phyloP scores from a whole-genome alignment of 2,797 vertebrate species.

The Heteromormyrus szaboi region DNA sequence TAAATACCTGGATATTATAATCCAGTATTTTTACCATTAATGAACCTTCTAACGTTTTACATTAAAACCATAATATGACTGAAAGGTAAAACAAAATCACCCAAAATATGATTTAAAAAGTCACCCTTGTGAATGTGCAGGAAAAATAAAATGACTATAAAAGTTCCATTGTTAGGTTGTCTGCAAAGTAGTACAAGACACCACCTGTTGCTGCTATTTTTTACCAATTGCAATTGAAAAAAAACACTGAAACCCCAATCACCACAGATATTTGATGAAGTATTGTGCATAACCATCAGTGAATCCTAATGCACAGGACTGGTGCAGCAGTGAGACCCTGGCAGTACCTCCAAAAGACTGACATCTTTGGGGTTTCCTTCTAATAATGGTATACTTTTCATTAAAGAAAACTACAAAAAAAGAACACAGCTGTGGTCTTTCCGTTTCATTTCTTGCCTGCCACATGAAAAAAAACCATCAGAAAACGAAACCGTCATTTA shows the following conservation, averaged over 20 bases:
- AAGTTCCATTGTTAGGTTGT: neutral
- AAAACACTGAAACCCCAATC: neutral
- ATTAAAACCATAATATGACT: neutral
- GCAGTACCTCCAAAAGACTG: neutral
- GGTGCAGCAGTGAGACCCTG: neutral
- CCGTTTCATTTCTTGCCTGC: neutral
- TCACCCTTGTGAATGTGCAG: neutral
- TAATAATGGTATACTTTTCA: neutral
- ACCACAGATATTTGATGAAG: neutral
- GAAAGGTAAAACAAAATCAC: neutral
- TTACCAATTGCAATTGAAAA: neutral
- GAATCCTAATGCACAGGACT: neutral
- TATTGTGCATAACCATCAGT: neutral
- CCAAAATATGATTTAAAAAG: neutral
- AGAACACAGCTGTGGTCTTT: neutral
- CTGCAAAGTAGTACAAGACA: neutral
- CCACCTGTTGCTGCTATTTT: neutral
- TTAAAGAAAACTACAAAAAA: constrained; percentile 6
- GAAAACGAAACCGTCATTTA: neutral
- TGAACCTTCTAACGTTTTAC: neutral
- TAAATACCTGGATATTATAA: neutral
- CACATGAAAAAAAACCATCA: neutral
- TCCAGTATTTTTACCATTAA: neutral
- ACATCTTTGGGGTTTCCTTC: neutral
- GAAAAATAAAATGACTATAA: neutral